Evolutionary conservation across 2,888 invertebrate genomes (phyloP).

Genomic region (Sussaba pulchella): DNA sequence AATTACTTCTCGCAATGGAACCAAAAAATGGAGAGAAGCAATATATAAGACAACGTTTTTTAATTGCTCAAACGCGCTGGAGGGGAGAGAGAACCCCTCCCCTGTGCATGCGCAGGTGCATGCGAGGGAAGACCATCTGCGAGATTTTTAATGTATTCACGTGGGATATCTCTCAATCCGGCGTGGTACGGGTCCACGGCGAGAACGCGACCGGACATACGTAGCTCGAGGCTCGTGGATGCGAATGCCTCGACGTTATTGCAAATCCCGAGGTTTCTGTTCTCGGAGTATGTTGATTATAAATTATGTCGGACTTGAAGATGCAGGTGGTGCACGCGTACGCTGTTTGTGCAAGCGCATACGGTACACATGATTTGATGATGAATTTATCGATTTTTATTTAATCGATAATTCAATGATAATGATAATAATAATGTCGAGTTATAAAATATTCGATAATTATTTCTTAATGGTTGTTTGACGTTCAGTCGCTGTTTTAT

Average conservation of each 20-base stretch:
- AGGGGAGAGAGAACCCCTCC: conserved; percentile 9
- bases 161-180: conserved; percentile 39
- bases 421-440: no score
- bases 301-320: conserved; percentile 21
- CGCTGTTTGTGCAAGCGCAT: background rate
- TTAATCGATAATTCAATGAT: no score
- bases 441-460: no score
- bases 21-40: no score
- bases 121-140: conserved; percentile 28
- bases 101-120: conserved; percentile 19
- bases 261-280: conserved; percentile 16
- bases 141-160: conserved; percentile 44
- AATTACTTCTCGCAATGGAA: no score
- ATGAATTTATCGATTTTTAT: background rate
- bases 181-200: conserved; percentile 23
- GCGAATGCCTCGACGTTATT: conserved; percentile 32
- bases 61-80: background rate
- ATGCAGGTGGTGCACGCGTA: conserved; percentile 55
- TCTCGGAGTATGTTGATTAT: conserved; percentile 27
- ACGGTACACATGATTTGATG: background rate
- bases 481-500: no score
- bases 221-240: conserved; percentile 37
- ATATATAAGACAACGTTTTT: no score
- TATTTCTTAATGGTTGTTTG: no score
- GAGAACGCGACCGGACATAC: conserved; percentile 34